Conservation (phyloP, 1,140 invertebrate species). For the Drosophila seguyi region DNA sequence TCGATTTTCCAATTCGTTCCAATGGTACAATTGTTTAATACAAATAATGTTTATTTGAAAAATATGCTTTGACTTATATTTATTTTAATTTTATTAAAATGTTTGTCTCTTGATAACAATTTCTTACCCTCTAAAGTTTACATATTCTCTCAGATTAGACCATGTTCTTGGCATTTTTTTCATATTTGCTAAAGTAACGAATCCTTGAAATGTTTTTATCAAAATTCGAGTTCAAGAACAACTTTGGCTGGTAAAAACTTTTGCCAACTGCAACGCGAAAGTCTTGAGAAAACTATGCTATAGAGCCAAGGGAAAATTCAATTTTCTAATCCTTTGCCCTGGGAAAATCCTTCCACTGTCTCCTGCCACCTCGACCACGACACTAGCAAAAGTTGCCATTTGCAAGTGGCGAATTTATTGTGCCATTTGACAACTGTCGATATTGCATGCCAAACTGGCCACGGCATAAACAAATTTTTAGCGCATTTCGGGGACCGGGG, state of each 20-base stretch:
- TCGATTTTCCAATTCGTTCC: no score
- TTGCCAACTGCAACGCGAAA: constrained; percentile 2
- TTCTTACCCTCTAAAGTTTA: no score
- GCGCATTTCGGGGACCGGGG: not conserved
- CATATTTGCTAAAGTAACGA: not conserved
- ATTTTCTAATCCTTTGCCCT: constrained; percentile 62
- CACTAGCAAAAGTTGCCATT: constrained; percentile 38
- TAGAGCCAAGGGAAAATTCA: constrained; percentile 53
- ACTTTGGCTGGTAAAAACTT: constrained; percentile 52
- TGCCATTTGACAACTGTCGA: constrained; percentile 69
- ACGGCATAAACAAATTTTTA: constrained; percentile 69
- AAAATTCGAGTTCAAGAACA: constrained; percentile 61
- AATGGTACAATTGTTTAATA: no score
- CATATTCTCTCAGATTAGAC: not conserved
- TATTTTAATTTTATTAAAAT: no score
- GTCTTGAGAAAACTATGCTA: constrained; percentile 1
- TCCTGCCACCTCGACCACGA: constrained; percentile 22
- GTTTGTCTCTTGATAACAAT: no score
- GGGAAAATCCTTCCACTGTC: constrained; percentile 43
- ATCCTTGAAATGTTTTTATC: not conserved
- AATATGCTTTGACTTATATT: no score
- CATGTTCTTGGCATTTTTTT: not conserved
- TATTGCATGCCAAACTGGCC: constrained; percentile 49
- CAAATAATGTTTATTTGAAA: no score
- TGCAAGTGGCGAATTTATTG: constrained; percentile 71